Evolutionary conservation across 2,797 vertebrate species (phyloP), one percentile per base, ranked within the genome.

Genomic region (Sebastes ruberrimus): DNA sequence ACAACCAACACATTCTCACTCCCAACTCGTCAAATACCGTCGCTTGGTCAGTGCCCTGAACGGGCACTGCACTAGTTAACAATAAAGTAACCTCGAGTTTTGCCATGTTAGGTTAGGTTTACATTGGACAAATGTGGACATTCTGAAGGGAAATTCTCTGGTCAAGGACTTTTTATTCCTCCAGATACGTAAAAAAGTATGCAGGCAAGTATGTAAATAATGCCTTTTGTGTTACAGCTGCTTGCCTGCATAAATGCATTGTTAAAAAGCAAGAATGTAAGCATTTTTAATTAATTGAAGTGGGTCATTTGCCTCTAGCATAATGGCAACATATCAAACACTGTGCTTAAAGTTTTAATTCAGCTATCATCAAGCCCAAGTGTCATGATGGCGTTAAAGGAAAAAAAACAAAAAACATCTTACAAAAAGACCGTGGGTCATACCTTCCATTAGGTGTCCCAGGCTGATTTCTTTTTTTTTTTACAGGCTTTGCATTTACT

Each of bases 381-480:
- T 62, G 52, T 78, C 52, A 74, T 14, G 46, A 25, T 71, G 55
- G 11, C 7, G 52, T 72, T 75, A 66, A 86, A 84, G 60, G 38
- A 4, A 33, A 22, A 46, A 49, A 49, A 46, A 59, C 5, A 6
- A 61, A 46, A 46, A 46, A 46, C 42, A 61, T 70, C 25, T 79
- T 61, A 69, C 14, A 55, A 70, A 67, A 52, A 71, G 56, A 64
- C 76, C 22, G 33, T 14, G 61, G 71, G 68, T 82, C 56, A 42
- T 71, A 73, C 22, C 60, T 32, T 73, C 59, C 63, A 82, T 73
- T 77, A 83, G 69, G 27, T 56, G 46, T 68, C 72, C 68, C 28
- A 42, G 78, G 27, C 42, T 62, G 52, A 53, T 70, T 61, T 20
- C 6, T 7, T 49, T 27, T 49, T 49, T 18, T 46, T 74, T 61